These are phyloP conservation scores for Dendrophyllia cribrosa DNA, from an alignment of 64 coral and sea anemone species.

Conservation along the genomic window DNA sequence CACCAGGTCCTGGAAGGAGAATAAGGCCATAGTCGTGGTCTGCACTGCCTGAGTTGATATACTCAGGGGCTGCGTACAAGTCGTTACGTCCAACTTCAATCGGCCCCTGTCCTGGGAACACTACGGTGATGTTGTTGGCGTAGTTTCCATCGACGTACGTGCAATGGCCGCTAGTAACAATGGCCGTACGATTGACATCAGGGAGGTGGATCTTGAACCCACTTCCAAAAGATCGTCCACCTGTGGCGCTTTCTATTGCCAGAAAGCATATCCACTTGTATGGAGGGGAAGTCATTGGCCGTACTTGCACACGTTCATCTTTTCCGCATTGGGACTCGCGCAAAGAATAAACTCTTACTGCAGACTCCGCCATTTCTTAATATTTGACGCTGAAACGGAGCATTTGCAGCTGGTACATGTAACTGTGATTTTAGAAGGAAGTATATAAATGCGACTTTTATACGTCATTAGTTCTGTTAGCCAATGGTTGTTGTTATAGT, in stretches of 20 bases:
- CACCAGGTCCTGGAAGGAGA: conserved; percentile 4
- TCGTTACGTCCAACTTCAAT: conserved; percentile 4
- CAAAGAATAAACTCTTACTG: conserved; percentile 5
- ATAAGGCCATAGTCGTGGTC: conserved; percentile 49
- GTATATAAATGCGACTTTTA: too few species aligned
- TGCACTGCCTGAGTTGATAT: background rate
- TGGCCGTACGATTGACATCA: conserved; percentile 15
- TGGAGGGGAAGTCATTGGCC: conserved; percentile 45
- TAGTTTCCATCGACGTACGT: background rate
- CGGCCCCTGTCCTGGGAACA: background rate
- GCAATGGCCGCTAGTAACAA: conserved; percentile 33
- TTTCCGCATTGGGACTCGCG: conserved; percentile 5
- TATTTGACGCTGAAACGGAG: too few species aligned
- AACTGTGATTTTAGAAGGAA: too few species aligned
- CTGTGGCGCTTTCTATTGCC: background rate
- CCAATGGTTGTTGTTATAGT: too few species aligned
- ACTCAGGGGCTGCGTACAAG: background rate
- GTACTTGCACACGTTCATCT: conserved; percentile 42
- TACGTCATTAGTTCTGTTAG: too few species aligned
- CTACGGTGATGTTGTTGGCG: conserved; percentile 13
- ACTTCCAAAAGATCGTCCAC: background rate
- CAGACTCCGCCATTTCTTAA: background rate
- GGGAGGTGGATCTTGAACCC: conserved; percentile 44
- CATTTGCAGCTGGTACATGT: too few species aligned
- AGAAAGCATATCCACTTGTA: conserved; percentile 49